phyloP scores from a whole-genome alignment of 2,797 vertebrate species.

The Sebastes steindachneri region DNA sequence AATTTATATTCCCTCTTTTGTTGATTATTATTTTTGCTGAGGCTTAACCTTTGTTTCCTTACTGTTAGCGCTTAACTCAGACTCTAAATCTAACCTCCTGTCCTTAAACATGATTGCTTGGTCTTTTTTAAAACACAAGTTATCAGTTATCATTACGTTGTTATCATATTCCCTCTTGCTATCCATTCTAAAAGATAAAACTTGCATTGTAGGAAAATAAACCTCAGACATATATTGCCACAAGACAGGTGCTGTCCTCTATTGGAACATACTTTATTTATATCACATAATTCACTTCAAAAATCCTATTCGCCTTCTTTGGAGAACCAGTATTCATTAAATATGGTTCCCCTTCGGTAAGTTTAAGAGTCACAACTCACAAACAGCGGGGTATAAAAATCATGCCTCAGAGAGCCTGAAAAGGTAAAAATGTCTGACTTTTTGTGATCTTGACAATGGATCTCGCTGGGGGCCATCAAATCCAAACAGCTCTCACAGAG shows the following conservation, averaged over 20 bases:
- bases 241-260: constrained; percentile 29
- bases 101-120: neutral
- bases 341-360: constrained; percentile 49
- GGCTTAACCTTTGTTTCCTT: constrained; percentile 35
- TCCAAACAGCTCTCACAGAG: constrained; percentile 52
- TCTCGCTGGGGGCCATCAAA: constrained; percentile 48
- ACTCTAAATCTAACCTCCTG: constrained; percentile 10
- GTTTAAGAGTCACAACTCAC: constrained; percentile 53
- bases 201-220: neutral
- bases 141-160: neutral
- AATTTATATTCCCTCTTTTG: constrained; percentile 11
- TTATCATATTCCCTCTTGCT: neutral
- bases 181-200: constrained; percentile 11
- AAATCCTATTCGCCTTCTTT: constrained; percentile 26
- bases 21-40: constrained; percentile 17
- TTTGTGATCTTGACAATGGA: constrained; percentile 61
- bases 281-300: constrained; percentile 39
- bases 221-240: neutral
- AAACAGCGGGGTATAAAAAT: constrained; percentile 55
- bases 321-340: constrained; percentile 51
- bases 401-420: constrained; percentile 47
- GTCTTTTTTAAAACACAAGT: neutral
- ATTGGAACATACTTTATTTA: constrained; percentile 26
- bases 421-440: constrained; percentile 51
- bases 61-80: constrained; percentile 21